A percentile compares a stretch with the other conserved stretches of the same genome.
Evolutionary conservation across 1,140 invertebrate species (phyloP).

Genomic region (Nixonia krombeini): DNA sequence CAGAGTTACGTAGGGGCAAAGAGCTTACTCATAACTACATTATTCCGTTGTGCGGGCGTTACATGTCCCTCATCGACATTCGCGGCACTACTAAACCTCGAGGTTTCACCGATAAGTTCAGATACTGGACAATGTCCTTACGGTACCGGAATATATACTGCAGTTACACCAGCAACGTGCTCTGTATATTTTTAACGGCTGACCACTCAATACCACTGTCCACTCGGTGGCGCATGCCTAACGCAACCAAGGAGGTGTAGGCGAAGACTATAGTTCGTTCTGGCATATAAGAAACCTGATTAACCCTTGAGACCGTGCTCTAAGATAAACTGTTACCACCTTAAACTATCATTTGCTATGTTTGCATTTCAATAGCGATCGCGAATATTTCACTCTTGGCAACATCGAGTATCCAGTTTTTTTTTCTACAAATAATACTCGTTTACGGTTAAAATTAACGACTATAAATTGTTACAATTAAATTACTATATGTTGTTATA

Average conservation of each 20-base stretch:
- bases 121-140: conserved; percentile 62
- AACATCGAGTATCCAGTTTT: too few species aligned
- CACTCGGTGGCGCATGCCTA: conserved; percentile 62
- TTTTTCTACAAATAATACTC: too few species aligned
- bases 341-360: too few species aligned
- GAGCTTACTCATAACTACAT: not conserved
- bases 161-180: conserved; percentile 30
- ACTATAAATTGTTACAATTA: too few species aligned
- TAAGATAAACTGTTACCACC: too few species aligned
- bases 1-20: too few species aligned
- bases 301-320: conserved; percentile 1
- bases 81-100: conserved; percentile 47
- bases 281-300: conserved; percentile 9
- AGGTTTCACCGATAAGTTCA: conserved; percentile 39
- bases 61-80: not conserved
- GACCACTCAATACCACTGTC: conserved; percentile 69
- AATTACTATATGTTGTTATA: too few species aligned
- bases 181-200: conserved; percentile 56
- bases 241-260: conserved; percentile 19
- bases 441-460: too few species aligned
- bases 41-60: not conserved
- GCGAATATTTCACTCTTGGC: too few species aligned
- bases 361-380: too few species aligned
- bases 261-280: conserved; percentile 39
- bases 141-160: conserved; percentile 56